Evolutionary conservation across 2,113 vertebrate species (phyloP).

Genomic region (Ailurus styani): DNA sequence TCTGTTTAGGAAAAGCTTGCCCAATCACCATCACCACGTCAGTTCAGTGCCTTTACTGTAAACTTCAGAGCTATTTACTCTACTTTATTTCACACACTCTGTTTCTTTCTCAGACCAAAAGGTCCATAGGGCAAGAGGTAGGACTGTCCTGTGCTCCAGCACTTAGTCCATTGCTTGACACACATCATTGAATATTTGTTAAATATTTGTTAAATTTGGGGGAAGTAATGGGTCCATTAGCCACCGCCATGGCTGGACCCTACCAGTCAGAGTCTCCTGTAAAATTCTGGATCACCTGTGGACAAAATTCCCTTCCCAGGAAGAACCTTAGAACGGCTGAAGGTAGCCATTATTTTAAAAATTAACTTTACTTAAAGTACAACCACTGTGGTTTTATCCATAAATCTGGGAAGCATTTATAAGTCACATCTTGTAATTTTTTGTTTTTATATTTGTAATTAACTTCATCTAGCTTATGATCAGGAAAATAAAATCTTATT

Average conservation of each 20-base stretch:
- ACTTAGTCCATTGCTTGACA: not conserved
- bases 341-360: not conserved
- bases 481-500: not conserved
- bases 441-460: not conserved
- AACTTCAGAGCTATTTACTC: not conserved
- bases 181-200: not conserved
- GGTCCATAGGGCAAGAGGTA: not conserved
- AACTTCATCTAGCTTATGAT: not conserved
- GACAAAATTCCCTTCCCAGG: not conserved
- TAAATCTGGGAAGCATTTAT: not conserved
- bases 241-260: not conserved
- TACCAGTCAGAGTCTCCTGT: not conserved
- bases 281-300: not conserved
- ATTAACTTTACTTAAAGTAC: not conserved
- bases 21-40: not conserved
- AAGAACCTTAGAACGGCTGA: not conserved
- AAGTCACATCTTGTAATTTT: not conserved
- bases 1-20: not conserved
- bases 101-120: not conserved
- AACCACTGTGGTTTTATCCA: not conserved
- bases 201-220: not conserved
- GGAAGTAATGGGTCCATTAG: not conserved
- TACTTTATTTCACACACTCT: not conserved
- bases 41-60: not conserved
- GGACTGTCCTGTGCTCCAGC: not conserved